phyloP scores from a whole-genome alignment of 2,797 vertebrate species.

The Sparidentex hasta region DNA sequence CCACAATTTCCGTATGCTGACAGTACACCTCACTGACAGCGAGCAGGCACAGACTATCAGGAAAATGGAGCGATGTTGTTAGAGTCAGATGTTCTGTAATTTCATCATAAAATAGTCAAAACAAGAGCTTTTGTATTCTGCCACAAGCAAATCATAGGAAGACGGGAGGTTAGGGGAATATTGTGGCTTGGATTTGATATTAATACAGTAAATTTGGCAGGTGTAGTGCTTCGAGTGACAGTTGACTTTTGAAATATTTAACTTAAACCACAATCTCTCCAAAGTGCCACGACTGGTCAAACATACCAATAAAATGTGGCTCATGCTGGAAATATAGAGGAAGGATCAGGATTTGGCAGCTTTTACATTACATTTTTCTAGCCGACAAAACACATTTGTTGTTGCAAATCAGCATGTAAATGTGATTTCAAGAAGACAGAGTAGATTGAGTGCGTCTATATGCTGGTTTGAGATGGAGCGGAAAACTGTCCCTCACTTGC shows the following conservation, averaged over 20 bases:
- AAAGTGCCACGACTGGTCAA: background rate
- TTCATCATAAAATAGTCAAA: background rate
- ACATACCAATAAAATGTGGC: background rate
- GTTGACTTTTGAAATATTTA: background rate
- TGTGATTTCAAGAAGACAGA: background rate
- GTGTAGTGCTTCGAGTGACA: background rate
- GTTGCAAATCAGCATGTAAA: background rate
- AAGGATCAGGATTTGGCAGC: background rate
- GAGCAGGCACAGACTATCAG: background rate
- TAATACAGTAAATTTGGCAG: background rate
- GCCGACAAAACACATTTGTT: background rate
- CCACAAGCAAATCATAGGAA: background rate
- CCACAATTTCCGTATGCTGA: background rate
- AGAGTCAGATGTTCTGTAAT: background rate
- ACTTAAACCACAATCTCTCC: background rate
- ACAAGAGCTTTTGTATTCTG: background rate
- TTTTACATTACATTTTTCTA: background rate
- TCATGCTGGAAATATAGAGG: no score
- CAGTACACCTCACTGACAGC: background rate
- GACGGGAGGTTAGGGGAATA: background rate
- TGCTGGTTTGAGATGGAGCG: background rate
- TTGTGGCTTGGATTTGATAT: background rate
- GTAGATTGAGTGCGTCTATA: background rate
- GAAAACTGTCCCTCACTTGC: conserved; percentile 15
- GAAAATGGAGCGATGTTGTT: background rate